Evolutionary conservation across 1,140 invertebrate genomes (phyloP).

Genomic region (Phthorimaea operculella): DNA sequence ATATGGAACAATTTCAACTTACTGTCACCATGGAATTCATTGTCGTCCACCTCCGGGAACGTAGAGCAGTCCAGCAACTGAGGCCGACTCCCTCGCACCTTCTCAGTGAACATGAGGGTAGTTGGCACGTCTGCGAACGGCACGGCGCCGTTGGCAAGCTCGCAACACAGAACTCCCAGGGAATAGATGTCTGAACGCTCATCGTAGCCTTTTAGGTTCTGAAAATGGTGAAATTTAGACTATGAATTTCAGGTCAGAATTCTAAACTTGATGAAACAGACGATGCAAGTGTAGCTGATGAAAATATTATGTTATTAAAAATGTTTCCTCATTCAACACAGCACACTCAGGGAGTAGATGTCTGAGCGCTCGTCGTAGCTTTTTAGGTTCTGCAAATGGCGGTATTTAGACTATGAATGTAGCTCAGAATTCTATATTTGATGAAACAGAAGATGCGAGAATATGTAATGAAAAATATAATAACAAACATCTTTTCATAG

Average conservation of each 20-base stretch:
- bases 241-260: no score
- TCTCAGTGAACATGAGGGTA: conserved; percentile 91
- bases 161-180: conserved; percentile 87
- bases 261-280: no score
- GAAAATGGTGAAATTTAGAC: conserved; percentile 20
- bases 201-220: conserved; percentile 90
- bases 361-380: conserved; percentile 92
- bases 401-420: no score
- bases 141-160: conserved; percentile 88
- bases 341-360: conserved; percentile 90
- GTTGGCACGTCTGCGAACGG: conserved; percentile 85
- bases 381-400: conserved; percentile 77
- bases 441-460: no score
- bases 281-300: no score
- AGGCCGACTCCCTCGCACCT: conserved; percentile 79
- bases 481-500: no score
- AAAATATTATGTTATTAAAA: no score
- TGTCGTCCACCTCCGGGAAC: conserved; percentile 61
- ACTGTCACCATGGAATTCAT: conserved; percentile 57
- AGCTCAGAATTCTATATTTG: no score
- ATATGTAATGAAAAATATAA: no score
- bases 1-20: no score
- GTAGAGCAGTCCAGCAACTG: conserved; percentile 83
- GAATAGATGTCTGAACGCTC: conserved; percentile 93
- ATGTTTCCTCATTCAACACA: no score